Conservation (phyloP, 2,797 vertebrate species). For the Sebastes glaucus region DNA sequence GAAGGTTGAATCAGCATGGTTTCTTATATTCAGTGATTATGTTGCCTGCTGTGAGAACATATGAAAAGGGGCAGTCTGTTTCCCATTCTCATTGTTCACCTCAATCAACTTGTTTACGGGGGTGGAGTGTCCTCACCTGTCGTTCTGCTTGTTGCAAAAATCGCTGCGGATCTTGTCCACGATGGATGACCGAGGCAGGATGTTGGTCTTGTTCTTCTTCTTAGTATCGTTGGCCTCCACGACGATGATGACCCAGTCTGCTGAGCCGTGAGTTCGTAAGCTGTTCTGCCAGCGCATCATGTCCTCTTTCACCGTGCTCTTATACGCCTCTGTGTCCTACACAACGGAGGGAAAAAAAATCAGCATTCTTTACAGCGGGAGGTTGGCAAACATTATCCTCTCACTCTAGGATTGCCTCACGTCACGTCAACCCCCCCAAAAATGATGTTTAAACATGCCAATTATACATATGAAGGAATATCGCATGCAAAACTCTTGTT, state of each 20-base stretch:
- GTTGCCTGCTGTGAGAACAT: neutral
- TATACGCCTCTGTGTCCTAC: constrained; percentile 96
- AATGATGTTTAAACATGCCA: neutral
- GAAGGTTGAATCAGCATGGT: neutral
- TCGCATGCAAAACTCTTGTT: neutral
- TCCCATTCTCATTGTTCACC: neutral
- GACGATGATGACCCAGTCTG: constrained; percentile 97
- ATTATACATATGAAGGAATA: neutral
- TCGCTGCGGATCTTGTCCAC: constrained; percentile 99
- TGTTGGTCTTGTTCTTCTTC: constrained; percentile 99
- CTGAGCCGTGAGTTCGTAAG: constrained; percentile 87
- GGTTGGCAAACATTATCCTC: neutral
- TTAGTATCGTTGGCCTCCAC: constrained; percentile 94
- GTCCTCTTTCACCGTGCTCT: constrained; percentile 94
- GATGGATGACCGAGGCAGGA: constrained; percentile 95
- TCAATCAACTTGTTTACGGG: neutral
- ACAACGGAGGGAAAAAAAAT: neutral
- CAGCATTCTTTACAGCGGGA: neutral
- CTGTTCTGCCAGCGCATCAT: constrained; percentile 96
- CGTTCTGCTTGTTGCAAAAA: constrained; percentile 99
- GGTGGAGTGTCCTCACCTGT: constrained; percentile 83
- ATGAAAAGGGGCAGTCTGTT: neutral
- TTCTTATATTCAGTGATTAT: neutral
- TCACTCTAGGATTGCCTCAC: neutral
- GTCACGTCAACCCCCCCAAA: too few species aligned